Percentiles rank a stretch among this genome's conserved stretches.
Evolutionary conservation across 1,140 invertebrate genomes (phyloP).

Genomic region (Glossosoma conforme): DNA sequence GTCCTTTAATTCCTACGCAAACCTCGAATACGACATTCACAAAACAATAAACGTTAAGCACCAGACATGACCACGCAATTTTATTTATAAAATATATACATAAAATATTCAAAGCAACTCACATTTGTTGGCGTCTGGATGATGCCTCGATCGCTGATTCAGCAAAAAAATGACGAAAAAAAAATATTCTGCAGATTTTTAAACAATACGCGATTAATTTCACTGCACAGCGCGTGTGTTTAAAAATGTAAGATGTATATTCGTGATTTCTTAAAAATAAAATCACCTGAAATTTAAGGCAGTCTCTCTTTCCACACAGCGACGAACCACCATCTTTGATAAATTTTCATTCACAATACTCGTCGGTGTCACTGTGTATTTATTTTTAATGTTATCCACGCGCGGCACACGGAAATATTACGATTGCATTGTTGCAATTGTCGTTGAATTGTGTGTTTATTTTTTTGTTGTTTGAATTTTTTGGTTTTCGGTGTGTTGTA

Average conservation of each 20-base stretch:
- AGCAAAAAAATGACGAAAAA: neutral
- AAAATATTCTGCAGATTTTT: neutral
- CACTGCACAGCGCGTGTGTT: too few relatives aligned
- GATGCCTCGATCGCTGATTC: neutral
- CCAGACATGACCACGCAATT: neutral
- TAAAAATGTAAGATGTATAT: too few relatives aligned
- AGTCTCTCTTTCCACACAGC: neutral
- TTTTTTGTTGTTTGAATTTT: too few relatives aligned
- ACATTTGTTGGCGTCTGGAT: neutral
- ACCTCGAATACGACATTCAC: neutral
- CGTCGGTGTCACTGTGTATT: conserved; percentile 3
- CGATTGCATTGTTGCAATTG: too few relatives aligned
- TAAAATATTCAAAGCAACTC: conserved; percentile 2
- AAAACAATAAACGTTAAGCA: neutral
- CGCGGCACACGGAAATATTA: too few relatives aligned
- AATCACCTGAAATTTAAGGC: neutral
- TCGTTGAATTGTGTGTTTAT: too few relatives aligned
- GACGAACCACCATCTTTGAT: conserved; percentile 12
- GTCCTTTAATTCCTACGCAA: neutral
- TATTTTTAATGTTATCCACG: too few relatives aligned
- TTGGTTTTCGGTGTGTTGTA: too few relatives aligned
- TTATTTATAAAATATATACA: conserved; percentile 2
- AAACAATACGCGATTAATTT: too few relatives aligned
- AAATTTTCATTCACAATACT: conserved; percentile 14
- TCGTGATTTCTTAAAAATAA: conserved; percentile 1